Evolutionary conservation across 1,140 invertebrate genomes (phyloP), one percentile per base, ranked within the genome.

Genomic region (Tetragonula clypearis): DNA sequence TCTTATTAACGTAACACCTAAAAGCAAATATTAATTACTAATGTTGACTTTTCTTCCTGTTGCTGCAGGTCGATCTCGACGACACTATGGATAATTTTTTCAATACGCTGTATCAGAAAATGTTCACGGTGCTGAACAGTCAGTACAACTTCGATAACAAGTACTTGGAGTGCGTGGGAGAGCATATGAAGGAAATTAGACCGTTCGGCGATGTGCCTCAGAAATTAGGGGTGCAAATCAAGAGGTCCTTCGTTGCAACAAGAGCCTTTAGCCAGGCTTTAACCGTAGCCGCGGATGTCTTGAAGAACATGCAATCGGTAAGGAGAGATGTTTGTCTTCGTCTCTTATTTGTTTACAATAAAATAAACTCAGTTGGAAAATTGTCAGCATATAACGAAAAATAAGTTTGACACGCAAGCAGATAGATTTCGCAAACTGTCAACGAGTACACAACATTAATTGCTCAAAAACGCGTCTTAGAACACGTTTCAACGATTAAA

Each of bases 121-220:
- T 99, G 98, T 99, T 99, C 95, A 97, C 97, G 0, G 98, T 99
- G 49, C 95, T 99, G 84, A 99, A 99, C 94, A 96, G 96, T 9
- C 98, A 99, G 93, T 99, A 99, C 92, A 95, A 95, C 69, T 99
- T 99, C 92, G 97, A 98, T 93, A 97, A 97, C 68, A 97, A 97
- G 96, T 98, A 98, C 93, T 94, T 98, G 86, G 96, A 96, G 41
- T 99, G 99, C 94, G 97, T 99, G 60, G 97, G 96, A 82, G 97
- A 98, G 89, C 96, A 98, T 91, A 99, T 99, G 98, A 96, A 97
- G 72, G 97, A 98, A 82, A 96, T 99, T 93, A 97, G 98, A 92
- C 98, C 98, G 0, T 99, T 99, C 93, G 98, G 98, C 5, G 98
- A 99, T 93, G 98, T 99, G 35, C 98, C 98, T 0, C 96, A 97